These are phyloP conservation scores for Dendrolimus punctatus DNA, from an alignment of 1,140 invertebrate species.

Conservation along the genomic window DNA sequence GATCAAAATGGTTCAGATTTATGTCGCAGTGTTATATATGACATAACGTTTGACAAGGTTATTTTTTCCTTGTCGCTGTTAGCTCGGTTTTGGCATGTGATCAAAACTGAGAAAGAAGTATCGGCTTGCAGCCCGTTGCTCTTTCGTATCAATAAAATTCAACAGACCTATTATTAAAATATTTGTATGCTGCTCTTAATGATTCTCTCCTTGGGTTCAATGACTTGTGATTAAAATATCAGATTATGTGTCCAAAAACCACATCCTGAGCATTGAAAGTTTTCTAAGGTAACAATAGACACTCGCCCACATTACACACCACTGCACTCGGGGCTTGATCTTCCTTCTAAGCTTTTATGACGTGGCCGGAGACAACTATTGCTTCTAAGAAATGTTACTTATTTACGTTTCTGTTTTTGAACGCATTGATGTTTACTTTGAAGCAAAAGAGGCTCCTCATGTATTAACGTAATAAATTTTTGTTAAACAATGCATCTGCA, in stretches of 20 bases:
- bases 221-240: neutral
- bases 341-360: conserved; percentile 4
- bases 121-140: conserved; percentile 13
- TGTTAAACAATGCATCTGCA: too few relatives aligned
- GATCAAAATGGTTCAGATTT: conserved; percentile 25
- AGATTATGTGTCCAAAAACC: conserved; percentile 13
- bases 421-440: too few relatives aligned
- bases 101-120: conserved; percentile 35
- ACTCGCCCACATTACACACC: conserved; percentile 10
- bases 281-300: conserved; percentile 16
- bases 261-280: conserved; percentile 26
- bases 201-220: neutral
- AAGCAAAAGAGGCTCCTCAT: too few relatives aligned
- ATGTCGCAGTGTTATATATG: conserved; percentile 31
- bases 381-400: too few relatives aligned
- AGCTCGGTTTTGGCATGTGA: conserved; percentile 42
- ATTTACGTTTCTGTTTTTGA: too few relatives aligned
- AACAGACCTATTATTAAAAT: conserved; percentile 9
- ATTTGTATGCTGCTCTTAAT: conserved; percentile 9
- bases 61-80: conserved; percentile 61
- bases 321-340: conserved; percentile 3
- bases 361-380: too few relatives aligned
- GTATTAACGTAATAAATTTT: too few relatives aligned
- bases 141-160: conserved; percentile 10
- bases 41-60: conserved; percentile 52